phyloP scores from a whole-genome alignment of 2,797 vertebrate genomes.

The Hoplostethus mediterraneus region DNA sequence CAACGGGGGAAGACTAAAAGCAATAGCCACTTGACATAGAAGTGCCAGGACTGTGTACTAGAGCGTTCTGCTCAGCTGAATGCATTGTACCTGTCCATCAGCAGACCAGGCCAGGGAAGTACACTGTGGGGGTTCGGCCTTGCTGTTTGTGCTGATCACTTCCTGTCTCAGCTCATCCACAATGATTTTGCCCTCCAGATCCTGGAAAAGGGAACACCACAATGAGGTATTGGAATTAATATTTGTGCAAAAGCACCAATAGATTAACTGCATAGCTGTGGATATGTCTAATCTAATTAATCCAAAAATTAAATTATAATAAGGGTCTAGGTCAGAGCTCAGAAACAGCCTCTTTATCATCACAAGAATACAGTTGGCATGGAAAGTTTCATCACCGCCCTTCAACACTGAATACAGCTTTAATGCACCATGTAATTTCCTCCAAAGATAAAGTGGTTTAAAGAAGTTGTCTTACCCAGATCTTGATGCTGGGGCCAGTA shows the following conservation, averaged over 20 bases:
- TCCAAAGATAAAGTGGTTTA: background rate
- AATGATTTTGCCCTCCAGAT: slow-evolving; percentile 97
- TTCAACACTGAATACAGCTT: background rate
- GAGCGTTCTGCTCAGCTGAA: background rate
- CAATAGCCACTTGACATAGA: background rate
- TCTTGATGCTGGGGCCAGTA: slow-evolving; percentile 98
- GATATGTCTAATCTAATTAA: background rate
- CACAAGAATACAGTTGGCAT: slow-evolving; percentile 84
- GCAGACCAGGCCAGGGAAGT: slow-evolving; percentile 96
- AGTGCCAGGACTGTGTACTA: background rate
- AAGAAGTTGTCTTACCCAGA: slow-evolving; percentile 87
- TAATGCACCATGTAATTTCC: background rate
- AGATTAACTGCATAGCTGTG: background rate
- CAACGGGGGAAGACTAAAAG: slow-evolving; percentile 66
- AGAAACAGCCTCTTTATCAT: slow-evolving; percentile 91
- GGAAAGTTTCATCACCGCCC: slow-evolving; percentile 77
- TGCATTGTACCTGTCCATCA: slow-evolving; percentile 91
- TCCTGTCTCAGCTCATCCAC: slow-evolving; percentile 97
- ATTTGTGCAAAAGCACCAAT: background rate
- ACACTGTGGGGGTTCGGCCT: slow-evolving; percentile 94
- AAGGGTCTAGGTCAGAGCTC: slow-evolving; percentile 63
- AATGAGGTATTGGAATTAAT: background rate
- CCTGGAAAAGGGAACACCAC: slow-evolving; percentile 74
- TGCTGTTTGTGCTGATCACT: slow-evolving; percentile 97
- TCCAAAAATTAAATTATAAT: background rate